A percentile compares a stretch with the other conserved stretches of the same genome.
These are phyloP conservation scores for Metacarcinus magister DNA, from an alignment of 2,888 invertebrate genomes.

Conservation along the genomic window DNA sequence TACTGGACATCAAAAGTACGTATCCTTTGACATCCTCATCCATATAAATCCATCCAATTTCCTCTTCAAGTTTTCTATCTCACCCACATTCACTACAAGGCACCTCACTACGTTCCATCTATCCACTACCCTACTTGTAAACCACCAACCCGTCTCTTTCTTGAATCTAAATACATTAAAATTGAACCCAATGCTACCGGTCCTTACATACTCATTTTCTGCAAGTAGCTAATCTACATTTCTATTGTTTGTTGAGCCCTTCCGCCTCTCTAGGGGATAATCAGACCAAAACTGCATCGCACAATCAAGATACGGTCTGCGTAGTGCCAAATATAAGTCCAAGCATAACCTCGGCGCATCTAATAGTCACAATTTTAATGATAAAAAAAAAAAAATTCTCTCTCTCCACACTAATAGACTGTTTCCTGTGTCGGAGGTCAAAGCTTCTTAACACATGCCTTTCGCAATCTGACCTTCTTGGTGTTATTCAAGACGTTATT, in stretches of 20 bases:
- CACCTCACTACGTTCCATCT: too few relatives aligned
- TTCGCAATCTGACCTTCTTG: background rate
- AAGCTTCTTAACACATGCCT: background rate
- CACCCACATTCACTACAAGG: too few relatives aligned
- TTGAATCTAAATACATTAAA: background rate
- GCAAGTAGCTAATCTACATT: background rate
- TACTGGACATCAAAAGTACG: too few relatives aligned
- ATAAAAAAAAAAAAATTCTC: background rate
- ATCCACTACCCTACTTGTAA: too few relatives aligned
- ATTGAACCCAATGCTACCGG: background rate
- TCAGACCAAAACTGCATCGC: background rate
- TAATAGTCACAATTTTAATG: too few relatives aligned
- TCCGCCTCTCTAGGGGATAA: background rate
- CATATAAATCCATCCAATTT: too few relatives aligned
- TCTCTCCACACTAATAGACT: background rate
- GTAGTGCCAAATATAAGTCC: too few relatives aligned
- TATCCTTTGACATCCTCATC: too few relatives aligned
- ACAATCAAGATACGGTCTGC: background rate
- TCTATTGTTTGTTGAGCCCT: background rate
- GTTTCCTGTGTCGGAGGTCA: background rate
- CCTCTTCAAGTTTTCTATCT: too few relatives aligned
- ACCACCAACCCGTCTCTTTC: too few relatives aligned
- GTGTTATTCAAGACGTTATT: background rate
- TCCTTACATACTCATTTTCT: background rate
- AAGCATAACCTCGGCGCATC: too few relatives aligned